phyloP scores from a whole-genome alignment of 2,888 invertebrate species.

The Hesperia comma region DNA sequence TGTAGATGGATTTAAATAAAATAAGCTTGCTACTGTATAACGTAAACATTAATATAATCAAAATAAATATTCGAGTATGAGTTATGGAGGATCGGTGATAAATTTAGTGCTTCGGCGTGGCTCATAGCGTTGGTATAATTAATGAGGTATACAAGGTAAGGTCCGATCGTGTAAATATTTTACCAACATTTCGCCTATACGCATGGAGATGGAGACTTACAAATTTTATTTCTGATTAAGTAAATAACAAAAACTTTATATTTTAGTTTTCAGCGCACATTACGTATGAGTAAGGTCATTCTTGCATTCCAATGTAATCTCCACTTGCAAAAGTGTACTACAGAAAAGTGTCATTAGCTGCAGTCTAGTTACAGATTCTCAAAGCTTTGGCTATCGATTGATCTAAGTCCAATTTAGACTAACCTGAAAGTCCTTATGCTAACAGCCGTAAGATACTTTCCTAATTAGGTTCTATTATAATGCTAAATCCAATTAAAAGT shows the following conservation, averaged over 20 bases:
- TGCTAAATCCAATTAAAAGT: too few species aligned
- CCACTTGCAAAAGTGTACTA: too few species aligned
- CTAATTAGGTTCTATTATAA: too few species aligned
- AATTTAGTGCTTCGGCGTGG: conserved; percentile 19
- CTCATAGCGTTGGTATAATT: conserved; percentile 22
- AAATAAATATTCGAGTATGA: conserved; percentile 29
- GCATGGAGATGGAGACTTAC: conserved; percentile 7
- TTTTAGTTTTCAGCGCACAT: too few species aligned
- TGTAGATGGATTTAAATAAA: conserved; percentile 9
- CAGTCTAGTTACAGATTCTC: too few species aligned
- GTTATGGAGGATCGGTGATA: conserved; percentile 25
- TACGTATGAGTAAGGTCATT: too few species aligned
- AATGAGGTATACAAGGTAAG: conserved; percentile 25
- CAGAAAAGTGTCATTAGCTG: too few species aligned
- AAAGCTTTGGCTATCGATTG: too few species aligned
- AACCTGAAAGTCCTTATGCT: too few species aligned
- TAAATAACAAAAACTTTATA: background rate
- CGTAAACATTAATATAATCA: conserved; percentile 22
- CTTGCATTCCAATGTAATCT: too few species aligned
- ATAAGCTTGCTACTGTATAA: conserved; percentile 14
- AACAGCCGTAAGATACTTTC: too few species aligned
- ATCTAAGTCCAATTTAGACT: too few species aligned
- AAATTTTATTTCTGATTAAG: background rate
- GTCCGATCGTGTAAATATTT: conserved; percentile 9
- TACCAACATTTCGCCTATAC: background rate